phyloP scores from a whole-genome alignment of 2,113 vertebrate species.

The Leiothrix lutea region DNA sequence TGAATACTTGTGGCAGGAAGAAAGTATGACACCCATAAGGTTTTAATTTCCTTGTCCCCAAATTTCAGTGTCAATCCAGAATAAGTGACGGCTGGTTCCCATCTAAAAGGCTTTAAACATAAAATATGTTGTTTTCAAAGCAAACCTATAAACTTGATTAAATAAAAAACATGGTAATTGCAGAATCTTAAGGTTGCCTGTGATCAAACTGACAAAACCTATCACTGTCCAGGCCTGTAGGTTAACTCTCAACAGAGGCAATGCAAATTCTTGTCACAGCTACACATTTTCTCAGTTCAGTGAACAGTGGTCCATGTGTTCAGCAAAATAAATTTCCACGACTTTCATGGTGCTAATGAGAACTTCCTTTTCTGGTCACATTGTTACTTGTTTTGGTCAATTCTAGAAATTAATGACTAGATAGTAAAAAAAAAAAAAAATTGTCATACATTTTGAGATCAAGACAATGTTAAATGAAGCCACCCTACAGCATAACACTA shows the following conservation, averaged over 20 bases:
- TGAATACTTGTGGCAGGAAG: neutral
- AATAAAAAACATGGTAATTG: neutral
- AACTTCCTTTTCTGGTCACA: neutral
- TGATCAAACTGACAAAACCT: neutral
- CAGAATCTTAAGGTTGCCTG: neutral
- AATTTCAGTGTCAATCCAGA: neutral
- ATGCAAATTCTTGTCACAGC: neutral
- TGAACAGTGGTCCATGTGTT: neutral
- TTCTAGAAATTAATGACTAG: neutral
- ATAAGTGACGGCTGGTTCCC: neutral
- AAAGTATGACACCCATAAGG: neutral
- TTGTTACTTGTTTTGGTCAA: neutral
- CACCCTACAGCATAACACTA: neutral
- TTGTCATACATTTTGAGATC: neutral
- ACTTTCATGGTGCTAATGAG: neutral
- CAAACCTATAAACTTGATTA: neutral
- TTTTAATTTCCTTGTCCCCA: neutral
- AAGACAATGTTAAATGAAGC: neutral
- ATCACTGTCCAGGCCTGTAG: neutral
- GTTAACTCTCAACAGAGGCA: neutral
- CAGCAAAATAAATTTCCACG: neutral
- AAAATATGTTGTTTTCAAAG: neutral
- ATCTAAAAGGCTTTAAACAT: neutral
- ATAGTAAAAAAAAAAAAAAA: neutral
- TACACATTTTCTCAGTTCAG: neutral